A percentile compares a stretch with the other conserved stretches of the same genome.
Conservation (phyloP, 2,888 invertebrate genomes). For the Chrysotoxum bicinctum region DNA sequence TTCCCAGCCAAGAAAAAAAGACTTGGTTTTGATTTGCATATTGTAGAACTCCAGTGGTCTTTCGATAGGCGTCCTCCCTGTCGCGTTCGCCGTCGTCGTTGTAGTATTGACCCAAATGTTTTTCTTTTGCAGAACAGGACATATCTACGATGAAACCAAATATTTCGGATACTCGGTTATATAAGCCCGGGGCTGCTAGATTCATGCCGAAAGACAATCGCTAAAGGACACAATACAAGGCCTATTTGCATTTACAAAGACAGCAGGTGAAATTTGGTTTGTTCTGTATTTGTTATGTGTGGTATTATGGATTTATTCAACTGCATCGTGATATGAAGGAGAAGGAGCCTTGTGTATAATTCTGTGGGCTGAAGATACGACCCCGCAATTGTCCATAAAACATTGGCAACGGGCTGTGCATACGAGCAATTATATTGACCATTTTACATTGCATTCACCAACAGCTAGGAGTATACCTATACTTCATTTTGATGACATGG, state of each 20-base stretch:
- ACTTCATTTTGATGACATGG: conserved; percentile 53
- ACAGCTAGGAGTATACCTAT: neutral
- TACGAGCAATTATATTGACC: conserved; percentile 45
- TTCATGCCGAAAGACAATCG: conserved; percentile 17
- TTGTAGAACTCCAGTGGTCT: conserved; percentile 33
- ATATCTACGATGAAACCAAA: conserved; percentile 9
- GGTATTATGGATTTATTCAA: conserved; percentile 67
- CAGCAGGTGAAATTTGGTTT: conserved; percentile 67
- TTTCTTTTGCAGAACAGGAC: neutral
- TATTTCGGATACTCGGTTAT: neutral
- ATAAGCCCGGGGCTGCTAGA: neutral
- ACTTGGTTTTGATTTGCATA: conserved; percentile 55
- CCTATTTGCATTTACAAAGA: conserved; percentile 68
- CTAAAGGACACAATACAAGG: conserved; percentile 22
- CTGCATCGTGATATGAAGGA: conserved; percentile 58
- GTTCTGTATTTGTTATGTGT: conserved; percentile 47
- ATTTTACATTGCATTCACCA: conserved; percentile 6
- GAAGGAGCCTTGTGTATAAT: conserved; percentile 22
- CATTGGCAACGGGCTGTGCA: conserved; percentile 48
- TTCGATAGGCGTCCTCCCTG: conserved; percentile 19
- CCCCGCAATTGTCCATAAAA: conserved; percentile 37
- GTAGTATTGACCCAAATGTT: conserved; percentile 66
- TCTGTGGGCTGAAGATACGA: neutral
- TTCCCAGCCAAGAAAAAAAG: conserved; percentile 29
- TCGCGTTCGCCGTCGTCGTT: conserved; percentile 21